phyloP scores from a whole-genome alignment of 2,113 vertebrate species.

The Typhlomys cinereus region DNA sequence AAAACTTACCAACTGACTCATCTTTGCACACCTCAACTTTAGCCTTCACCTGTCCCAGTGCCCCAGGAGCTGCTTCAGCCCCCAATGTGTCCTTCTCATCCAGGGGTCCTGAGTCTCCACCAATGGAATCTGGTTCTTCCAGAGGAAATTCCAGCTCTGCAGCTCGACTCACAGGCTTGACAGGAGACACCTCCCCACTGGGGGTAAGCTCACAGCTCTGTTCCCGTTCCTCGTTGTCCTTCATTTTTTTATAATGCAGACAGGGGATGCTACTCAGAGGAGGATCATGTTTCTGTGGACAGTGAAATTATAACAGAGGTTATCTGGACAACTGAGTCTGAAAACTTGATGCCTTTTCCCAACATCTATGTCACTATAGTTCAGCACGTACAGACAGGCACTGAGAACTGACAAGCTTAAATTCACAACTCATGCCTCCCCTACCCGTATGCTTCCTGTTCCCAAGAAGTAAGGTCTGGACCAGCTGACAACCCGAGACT shows the following conservation, averaged over 20 bases:
- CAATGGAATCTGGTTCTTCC: conserved; percentile 88
- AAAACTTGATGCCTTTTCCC: not conserved
- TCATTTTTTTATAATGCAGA: conserved; percentile 98
- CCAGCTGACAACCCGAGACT: conserved; percentile 98
- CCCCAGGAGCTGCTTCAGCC: conserved; percentile 91
- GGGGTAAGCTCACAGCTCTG: conserved; percentile 90
- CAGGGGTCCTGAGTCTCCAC: conserved; percentile 78
- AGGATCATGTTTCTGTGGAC: conserved; percentile 96
- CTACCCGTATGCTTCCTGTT: conserved; percentile 99
- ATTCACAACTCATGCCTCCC: conserved; percentile 43
- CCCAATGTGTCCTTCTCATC: conserved; percentile 85
- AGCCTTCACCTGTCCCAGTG: conserved; percentile 96
- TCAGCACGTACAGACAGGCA: not conserved
- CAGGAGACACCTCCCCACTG: conserved; percentile 84
- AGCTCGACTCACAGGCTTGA: conserved; percentile 83
- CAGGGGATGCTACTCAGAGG: conserved; percentile 98
- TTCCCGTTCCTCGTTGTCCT: conserved; percentile 94
- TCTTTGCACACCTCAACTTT: conserved; percentile 99
- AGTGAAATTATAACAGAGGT: conserved; percentile 16
- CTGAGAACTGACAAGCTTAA: conserved; percentile 8
- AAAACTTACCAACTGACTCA: conserved; percentile 94
- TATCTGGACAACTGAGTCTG: not conserved
- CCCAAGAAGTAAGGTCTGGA: conserved; percentile 99
- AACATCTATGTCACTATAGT: not conserved
- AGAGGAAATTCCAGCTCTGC: conserved; percentile 84